Base-by-base conservation (phyloP, 2,888 invertebrate genomes). In the Homarus gammarus region DNA sequence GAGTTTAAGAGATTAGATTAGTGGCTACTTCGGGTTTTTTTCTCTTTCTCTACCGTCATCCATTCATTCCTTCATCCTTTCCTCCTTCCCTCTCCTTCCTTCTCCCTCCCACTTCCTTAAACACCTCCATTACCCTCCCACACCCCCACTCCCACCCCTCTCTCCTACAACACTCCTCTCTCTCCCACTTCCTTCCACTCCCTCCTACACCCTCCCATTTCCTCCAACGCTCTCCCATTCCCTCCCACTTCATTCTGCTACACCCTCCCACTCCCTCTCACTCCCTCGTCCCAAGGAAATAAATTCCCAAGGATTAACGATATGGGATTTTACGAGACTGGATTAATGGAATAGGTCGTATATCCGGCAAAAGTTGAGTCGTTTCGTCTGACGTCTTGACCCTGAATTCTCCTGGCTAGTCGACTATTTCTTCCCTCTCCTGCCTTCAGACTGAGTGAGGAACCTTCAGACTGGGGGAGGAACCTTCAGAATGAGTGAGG, bases 41-140 rank as follows among this genome's bases (percentile, higher is more conserved):
- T 75, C 51, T n/a, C 31, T 56, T 3, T 79, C 49, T 79, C 56
- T 44, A 49, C 8, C 31, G n/a, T 56, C 18, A 8, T 81, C 64
- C 8, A 31, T n/a, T 31, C 10, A 2, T 70, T 64, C 64, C 64
- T 81, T 64, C 36, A 36, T 81, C 81, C 40, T 68, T 36, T 36
- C 49, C 61, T 77, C 40, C 33, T 31, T 64, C 72, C 22, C 49
- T 15, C 44, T 12, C 44, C 27, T 36, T 6, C 82, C 44, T 31
- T 82, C 22, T 68, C 44, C 68, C 70, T 61, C 61, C 22, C 49
- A 27, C 44, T 68, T 68, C 12, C 72, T 33, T 22, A 27, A 8
- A 22, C 61, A 12, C 56, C 22, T 1, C 56, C 18, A 12, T 22
- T 22, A 3, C 56, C 3, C 56, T 56, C 56, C 22, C 56, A 3